Conservation (phyloP, 2,797 vertebrate genomes). For the Nannoperca australis region DNA sequence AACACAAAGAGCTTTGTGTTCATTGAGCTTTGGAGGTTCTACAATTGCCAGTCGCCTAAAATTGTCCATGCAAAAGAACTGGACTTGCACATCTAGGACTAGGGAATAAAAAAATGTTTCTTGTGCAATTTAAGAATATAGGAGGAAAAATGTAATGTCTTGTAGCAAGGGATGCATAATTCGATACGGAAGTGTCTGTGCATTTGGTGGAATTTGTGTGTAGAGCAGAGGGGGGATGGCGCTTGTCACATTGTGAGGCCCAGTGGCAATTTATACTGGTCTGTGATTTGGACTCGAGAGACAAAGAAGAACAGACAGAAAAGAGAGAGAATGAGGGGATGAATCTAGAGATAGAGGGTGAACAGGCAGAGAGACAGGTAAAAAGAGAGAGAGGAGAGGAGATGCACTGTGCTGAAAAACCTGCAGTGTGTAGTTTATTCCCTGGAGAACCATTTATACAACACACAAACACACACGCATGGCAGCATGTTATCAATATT, state of each 20-base stretch:
- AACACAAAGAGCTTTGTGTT: not conserved
- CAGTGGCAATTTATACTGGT: conserved; percentile 11
- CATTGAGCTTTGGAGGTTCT: not conserved
- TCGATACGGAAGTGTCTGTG: conserved; percentile 8
- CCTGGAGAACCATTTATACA: conserved; percentile 54
- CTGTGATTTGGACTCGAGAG: conserved; percentile 26
- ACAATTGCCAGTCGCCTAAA: not conserved
- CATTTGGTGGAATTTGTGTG: conserved; percentile 11
- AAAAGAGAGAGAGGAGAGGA: conserved; percentile 16
- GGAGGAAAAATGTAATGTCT: not conserved
- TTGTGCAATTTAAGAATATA: not conserved
- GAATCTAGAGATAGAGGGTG: not conserved
- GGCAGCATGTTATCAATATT: conserved; percentile 71
- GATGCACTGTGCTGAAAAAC: conserved; percentile 34
- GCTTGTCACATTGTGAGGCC: conserved; percentile 34
- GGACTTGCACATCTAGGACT: not conserved
- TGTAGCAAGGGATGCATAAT: not conserved
- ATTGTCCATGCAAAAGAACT: not conserved
- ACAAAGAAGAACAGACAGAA: not conserved
- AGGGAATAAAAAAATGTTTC: no score
- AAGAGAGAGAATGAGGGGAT: not conserved
- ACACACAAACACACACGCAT: conserved; percentile 24
- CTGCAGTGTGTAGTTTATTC: conserved; percentile 56
- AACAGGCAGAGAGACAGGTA: conserved; percentile 21
- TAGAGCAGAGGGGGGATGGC: conserved; percentile 12